phyloP scores from a whole-genome alignment of 2,797 vertebrate genomes.

The Onychomys leucogaster region DNA sequence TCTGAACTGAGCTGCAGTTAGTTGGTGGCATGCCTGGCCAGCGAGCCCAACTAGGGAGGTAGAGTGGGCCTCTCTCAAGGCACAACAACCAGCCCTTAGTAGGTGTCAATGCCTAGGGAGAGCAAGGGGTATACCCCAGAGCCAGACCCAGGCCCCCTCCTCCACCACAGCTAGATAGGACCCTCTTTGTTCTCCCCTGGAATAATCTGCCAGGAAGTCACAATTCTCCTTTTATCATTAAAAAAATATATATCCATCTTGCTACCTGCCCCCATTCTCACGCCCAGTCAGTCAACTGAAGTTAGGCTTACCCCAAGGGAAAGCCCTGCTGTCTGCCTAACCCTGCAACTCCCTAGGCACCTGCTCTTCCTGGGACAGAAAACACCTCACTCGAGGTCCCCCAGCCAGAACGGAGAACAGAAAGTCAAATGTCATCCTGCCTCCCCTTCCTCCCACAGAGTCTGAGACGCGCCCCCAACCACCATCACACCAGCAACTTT shows the following conservation, averaged over 20 bases:
- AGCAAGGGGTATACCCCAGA: neutral
- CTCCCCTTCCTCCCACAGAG: neutral
- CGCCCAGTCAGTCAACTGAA: neutral
- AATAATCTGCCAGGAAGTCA: conserved; percentile 44
- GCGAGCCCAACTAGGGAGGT: neutral
- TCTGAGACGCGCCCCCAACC: neutral
- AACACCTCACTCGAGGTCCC: neutral
- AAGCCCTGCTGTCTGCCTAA: neutral
- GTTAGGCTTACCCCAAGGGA: neutral
- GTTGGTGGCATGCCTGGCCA: neutral
- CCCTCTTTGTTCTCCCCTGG: conserved; percentile 2
- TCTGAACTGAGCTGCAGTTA: neutral
- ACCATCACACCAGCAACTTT: neutral
- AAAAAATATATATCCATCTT: neutral
- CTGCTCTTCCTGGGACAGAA: neutral
- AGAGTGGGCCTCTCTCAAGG: neutral
- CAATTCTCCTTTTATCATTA: conserved; percentile 60
- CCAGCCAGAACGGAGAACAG: neutral
- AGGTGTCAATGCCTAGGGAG: neutral
- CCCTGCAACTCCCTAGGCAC: neutral
- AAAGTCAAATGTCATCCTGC: neutral
- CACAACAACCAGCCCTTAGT: neutral
- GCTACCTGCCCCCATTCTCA: neutral
- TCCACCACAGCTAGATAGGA: neutral
- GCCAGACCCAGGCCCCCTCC: neutral